A percentile compares a stretch with the other conserved stretches of the same genome.
Conservation (phyloP, 1,140 invertebrate genomes). For the Paraescarpia echinospica region DNA sequence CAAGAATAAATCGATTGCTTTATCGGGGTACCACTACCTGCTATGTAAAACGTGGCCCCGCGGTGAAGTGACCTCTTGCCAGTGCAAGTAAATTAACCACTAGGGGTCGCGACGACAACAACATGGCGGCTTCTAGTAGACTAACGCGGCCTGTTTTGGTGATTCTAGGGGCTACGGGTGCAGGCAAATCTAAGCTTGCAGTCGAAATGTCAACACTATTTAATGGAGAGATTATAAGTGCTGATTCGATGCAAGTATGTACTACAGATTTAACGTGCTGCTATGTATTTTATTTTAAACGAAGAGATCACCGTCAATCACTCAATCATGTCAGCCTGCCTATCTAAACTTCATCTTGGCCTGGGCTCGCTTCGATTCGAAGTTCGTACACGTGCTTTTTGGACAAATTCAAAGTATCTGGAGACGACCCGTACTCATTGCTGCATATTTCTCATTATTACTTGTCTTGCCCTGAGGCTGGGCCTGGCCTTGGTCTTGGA, state of each 20-base stretch:
- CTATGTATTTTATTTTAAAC: neutral
- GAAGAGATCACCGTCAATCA: neutral
- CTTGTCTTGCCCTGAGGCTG: no score
- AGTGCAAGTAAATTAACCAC: neutral
- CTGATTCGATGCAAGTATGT: constrained; percentile 97
- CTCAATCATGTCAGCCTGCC: no score
- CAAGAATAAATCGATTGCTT: neutral
- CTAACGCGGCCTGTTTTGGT: constrained; percentile 63
- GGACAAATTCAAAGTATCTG: no score
- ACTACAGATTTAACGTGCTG: neutral
- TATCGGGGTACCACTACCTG: neutral
- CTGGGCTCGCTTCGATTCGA: no score
- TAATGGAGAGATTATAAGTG: constrained; percentile 94
- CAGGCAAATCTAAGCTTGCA: constrained; percentile 94
- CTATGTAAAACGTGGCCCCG: no score
- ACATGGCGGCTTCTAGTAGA: constrained; percentile 9
- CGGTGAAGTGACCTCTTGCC: no score
- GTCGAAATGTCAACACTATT: constrained; percentile 87
- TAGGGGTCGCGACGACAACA: neutral
- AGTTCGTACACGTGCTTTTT: no score
- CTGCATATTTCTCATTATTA: no score
- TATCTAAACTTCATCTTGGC: neutral
- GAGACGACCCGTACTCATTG: no score
- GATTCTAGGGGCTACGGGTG: constrained; percentile 91
- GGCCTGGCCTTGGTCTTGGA: no score